Base-by-base conservation (phyloP, 2,888 invertebrate genomes). In the Orthonychiurus folsomi region DNA sequence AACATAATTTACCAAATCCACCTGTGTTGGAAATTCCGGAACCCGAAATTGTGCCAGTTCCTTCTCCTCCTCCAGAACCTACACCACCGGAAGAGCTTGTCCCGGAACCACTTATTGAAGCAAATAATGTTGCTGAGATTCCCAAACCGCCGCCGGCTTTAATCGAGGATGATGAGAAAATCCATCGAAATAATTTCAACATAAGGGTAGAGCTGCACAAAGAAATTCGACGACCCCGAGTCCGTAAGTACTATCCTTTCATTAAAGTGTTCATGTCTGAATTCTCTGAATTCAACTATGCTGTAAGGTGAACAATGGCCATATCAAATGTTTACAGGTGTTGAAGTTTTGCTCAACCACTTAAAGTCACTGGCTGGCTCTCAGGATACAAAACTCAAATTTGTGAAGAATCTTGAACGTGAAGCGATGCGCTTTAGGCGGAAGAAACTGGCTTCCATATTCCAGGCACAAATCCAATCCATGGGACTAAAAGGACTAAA, bases 371-470 rank as follows among this genome's bases (percentile, higher is more conserved):
- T 73, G 37, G 64, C 65, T 55, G 73, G 73, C 26, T 67, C 70
- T 18, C 65, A 66, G 50, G 64, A 66, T 21, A 70, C 69, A 50
- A 69, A 67, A 63, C 64, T 66, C 59, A 67, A 69, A 20, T 71
- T 73, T 64, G 62, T 73, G 48, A 68, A 67, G 63, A 60, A 62
- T 26, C 65, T 73, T 62, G 69, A 67, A 54, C 67, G 63, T 54
- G 89, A 89, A 79, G 86, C 87, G 55, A 79, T 86, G 73, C 80
- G 89, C 73, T 89, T 89, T 77, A 89, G 89, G 76, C 81, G 88
- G 72, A 85, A 85, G 75, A 82, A 82, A 70, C 79, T 89, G 68
- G 87, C 86, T 28, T 81, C 82, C 74, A 76, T 85, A 64, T 79
- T 88, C 66, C 85, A 87, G 76, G 85, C 87, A 48, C 58, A 64